Evolutionary conservation across 2,797 vertebrate species (phyloP).

Genomic region (Gouania willdenowi): DNA sequence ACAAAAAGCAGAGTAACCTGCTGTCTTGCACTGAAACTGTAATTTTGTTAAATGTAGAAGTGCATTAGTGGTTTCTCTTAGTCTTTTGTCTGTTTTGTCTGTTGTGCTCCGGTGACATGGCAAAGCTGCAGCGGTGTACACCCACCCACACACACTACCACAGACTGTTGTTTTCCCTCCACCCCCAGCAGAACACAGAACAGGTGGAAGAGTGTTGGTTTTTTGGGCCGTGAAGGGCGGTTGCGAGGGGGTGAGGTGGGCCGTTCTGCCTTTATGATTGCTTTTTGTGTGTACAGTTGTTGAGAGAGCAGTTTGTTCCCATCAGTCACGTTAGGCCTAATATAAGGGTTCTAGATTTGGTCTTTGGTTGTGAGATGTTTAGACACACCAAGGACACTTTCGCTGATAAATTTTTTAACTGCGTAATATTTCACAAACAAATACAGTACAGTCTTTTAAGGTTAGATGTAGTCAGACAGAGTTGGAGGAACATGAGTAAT

Average conservation of each 20-base stretch:
- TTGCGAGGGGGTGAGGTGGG: background rate
- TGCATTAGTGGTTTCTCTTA: background rate
- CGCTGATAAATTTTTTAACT: too few relatives aligned
- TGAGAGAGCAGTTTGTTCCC: constrained; percentile 29
- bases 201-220: constrained; percentile 61
- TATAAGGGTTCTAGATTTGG: too few relatives aligned
- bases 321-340: constrained; percentile 12
- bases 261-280: constrained; percentile 44
- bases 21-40: background rate
- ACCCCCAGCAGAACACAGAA: constrained; percentile 47
- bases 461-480: constrained; percentile 1
- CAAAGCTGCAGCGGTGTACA: constrained; percentile 6
- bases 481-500: constrained; percentile 5
- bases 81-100: constrained; percentile 33
- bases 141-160: background rate
- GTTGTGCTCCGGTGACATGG: constrained; percentile 10
- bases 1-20: background rate
- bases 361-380: too few relatives aligned
- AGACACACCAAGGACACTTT: too few relatives aligned
- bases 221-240: constrained; percentile 24
- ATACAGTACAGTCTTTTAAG: background rate
- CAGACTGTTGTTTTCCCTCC: constrained; percentile 9
- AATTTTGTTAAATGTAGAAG: constrained; percentile 9
- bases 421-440: too few relatives aligned
- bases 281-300: constrained; percentile 55